Evolutionary conservation across 2,888 invertebrate species (phyloP), one percentile per base, ranked within the genome.

Genomic region (Drosophila gaucha): DNA sequence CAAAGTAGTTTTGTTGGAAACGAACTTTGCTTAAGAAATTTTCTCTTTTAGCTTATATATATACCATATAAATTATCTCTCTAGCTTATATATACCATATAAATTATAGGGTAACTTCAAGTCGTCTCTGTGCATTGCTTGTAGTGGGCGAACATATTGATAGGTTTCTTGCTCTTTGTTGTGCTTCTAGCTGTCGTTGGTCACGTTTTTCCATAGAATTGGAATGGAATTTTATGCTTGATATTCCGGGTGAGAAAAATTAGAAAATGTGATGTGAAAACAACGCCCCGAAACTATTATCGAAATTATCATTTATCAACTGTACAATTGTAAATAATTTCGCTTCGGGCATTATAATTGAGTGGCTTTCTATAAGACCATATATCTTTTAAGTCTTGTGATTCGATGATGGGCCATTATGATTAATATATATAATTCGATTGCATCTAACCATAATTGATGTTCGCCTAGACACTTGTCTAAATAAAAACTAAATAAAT

Each of bases 361-460:
- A 74, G 77, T 73, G 70, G 50, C 59, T 52, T 31, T 73, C 38
- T 54, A 75, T 46, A 35, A 55, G 20, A 43, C 24, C 54, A 65
- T 56, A 79, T 78, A 84, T 72, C 67, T 74, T 78, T 80, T 84
- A 82, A 86, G 87, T 72, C 85, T 84, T 80, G 78, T 78, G 85
- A 80, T 80, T 55, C 78, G 59, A 71, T 80, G 86, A 82, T 80
- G 82, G 87, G 66, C 78, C 87, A 82, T 65, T 82, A 67, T 75
- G 66, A 73, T 73, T 75, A 73, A 73, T 73, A 75, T 77, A 79
- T 82, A 74, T 78, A 85, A 82, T 80, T 83, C 83, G 74, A 87
- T 83, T 87, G 86, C 87, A 62, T 64, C 67, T 35, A 22, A 31
- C n/a, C n/a, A 59, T 75, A 75, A 75, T 75, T 70, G 73, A 73